phyloP scores from a whole-genome alignment of 37 sponge, comb jelly and placozoan species.

The Amphimedon queenslandica region DNA sequence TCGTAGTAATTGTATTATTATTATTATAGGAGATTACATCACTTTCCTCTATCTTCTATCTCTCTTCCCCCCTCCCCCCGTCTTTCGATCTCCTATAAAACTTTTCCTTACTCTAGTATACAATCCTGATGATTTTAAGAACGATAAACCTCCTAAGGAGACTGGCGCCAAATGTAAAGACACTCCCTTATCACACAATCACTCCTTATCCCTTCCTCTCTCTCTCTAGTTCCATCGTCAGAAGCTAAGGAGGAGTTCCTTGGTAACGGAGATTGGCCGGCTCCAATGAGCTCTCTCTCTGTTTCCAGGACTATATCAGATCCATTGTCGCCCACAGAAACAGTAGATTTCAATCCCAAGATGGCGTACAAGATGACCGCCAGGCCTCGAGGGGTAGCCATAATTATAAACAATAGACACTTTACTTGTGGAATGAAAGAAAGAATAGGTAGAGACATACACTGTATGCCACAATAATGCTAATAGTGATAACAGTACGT shows the following conservation, averaged over 20 bases:
- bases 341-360: slow-evolving; percentile 24
- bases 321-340: slow-evolving; percentile 10
- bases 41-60: slow-evolving; percentile 2
- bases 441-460: slow-evolving; percentile 23
- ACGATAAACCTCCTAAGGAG: not conserved
- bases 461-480: not conserved
- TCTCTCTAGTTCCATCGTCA: not conserved
- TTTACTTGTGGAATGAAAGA: slow-evolving; percentile 73
- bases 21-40: too few species aligned
- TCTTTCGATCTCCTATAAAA: not conserved
- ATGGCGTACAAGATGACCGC: slow-evolving; percentile 57
- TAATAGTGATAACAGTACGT: too few species aligned
- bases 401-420: slow-evolving; percentile 73
- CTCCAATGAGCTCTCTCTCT: not conserved
- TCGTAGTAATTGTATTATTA: too few species aligned
- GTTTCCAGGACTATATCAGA: not conserved
- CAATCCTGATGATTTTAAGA: not conserved
- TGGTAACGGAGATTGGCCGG: slow-evolving; percentile 47
- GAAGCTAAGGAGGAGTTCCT: slow-evolving; percentile 3
- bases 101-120: not conserved
- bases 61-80: not conserved
- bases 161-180: slow-evolving; percentile 2
- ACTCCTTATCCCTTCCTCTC: not conserved
- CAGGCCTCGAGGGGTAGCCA: slow-evolving; percentile 54
- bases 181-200: not conserved